These are phyloP conservation scores for Tenthredo distinguenda DNA, from an alignment of 2,888 invertebrate genomes.

Conservation along the genomic window DNA sequence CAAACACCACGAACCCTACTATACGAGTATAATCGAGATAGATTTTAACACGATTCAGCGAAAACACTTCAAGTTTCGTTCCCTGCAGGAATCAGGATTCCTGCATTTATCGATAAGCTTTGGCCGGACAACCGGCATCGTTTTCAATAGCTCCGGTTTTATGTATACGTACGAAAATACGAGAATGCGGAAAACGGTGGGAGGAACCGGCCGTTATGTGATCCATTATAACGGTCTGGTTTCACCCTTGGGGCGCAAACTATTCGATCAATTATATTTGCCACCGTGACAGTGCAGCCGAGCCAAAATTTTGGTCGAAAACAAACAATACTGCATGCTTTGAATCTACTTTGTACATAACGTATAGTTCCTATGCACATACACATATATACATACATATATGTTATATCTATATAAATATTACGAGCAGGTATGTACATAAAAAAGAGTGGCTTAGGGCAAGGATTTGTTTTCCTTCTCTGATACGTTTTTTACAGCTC, in stretches of 20 bases:
- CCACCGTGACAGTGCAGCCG: neutral
- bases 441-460: constrained; percentile 3
- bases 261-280: constrained; percentile 34
- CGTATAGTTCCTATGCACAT: neutral
- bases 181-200: neutral
- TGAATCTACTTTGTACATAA: neutral
- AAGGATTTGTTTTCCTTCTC: constrained; percentile 18
- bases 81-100: neutral
- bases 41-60: neutral
- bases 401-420: neutral
- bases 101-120: constrained; percentile 3
- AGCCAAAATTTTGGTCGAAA: neutral
- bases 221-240: constrained; percentile 37
- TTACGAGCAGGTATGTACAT: neutral
- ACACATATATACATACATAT: neutral
- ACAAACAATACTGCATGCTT: neutral
- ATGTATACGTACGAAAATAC: neutral
- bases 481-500: constrained; percentile 5
- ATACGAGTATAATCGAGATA: neutral
- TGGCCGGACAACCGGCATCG: neutral
- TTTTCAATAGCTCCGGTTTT: constrained; percentile 8
- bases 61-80: neutral
- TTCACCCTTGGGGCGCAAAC: constrained; percentile 24
- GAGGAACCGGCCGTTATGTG: neutral
- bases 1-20: neutral